Evolutionary conservation across 1,140 invertebrate species (phyloP).

Genomic region (Drosophila insularis): DNA sequence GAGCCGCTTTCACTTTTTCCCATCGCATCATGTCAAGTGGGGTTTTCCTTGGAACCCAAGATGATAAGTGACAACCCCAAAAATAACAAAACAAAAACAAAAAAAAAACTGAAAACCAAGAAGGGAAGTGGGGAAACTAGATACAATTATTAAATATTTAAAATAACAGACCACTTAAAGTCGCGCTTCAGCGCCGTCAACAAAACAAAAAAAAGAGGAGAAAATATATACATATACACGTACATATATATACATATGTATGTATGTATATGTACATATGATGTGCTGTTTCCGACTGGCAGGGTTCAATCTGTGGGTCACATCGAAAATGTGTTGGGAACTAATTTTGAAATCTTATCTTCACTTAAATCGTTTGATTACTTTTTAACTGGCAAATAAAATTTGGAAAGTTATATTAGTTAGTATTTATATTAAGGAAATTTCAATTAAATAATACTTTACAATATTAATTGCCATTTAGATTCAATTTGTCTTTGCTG

Average conservation of each 20-base stretch:
- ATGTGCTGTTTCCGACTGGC: neutral
- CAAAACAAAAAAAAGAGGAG: neutral
- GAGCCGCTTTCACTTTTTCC: conserved; percentile 69
- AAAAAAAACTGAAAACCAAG: neutral
- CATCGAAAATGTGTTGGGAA: neutral
- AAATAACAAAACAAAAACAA: conserved; percentile 13
- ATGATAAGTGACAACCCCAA: conserved; percentile 42
- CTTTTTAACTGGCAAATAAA: neutral
- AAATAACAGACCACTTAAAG: conserved; percentile 73
- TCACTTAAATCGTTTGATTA: neutral
- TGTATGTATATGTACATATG: neutral
- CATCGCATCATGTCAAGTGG: conserved; percentile 63
- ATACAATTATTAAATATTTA: conserved; percentile 81
- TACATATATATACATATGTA: neutral
- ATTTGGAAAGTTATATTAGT: neutral
- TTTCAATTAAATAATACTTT: too few species aligned
- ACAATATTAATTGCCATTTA: neutral
- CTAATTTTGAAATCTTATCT: conserved; percentile 2
- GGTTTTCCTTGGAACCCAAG: conserved; percentile 64
- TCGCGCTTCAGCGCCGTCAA: conserved; percentile 56
- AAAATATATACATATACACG: neutral
- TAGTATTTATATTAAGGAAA: neutral
- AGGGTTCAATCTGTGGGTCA: neutral
- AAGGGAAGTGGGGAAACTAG: conserved; percentile 67
- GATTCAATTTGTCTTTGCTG: neutral